These are phyloP conservation scores for Ennomos erosarius DNA, from an alignment of 2,888 invertebrate species.

Conservation along the genomic window DNA sequence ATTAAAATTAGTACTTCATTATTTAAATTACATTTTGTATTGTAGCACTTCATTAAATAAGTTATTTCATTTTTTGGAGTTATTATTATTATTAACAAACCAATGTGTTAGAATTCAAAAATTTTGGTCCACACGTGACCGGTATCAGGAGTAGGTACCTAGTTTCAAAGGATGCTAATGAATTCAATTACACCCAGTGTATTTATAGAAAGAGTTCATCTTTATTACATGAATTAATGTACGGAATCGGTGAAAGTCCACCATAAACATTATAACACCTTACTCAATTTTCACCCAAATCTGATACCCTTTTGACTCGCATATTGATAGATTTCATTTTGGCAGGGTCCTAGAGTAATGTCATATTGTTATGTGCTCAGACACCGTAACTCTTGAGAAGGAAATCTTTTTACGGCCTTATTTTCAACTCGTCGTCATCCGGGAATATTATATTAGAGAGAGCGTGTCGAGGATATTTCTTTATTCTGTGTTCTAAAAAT, in stretches of 20 bases:
- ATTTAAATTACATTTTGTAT: too few relatives aligned
- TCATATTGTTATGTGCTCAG: slow-evolving; percentile 6
- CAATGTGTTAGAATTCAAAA: too few relatives aligned
- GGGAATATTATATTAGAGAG: not conserved
- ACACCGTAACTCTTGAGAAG: not conserved
- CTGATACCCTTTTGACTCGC: not conserved
- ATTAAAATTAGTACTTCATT: too few relatives aligned
- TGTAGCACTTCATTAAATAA: too few relatives aligned
- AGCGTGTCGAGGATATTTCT: not conserved
- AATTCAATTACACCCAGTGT: too few relatives aligned
- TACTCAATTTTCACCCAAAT: not conserved
- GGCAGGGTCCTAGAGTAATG: not conserved
- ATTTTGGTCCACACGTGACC: too few relatives aligned
- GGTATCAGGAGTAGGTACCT: too few relatives aligned
- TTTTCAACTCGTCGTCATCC: not conserved
- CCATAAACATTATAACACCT: not conserved
- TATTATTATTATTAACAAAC: too few relatives aligned
- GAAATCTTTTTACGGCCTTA: slow-evolving; percentile 1
- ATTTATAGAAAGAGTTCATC: too few relatives aligned
- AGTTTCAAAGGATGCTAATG: too few relatives aligned
- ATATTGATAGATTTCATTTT: slow-evolving; percentile 5
- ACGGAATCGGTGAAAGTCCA: not conserved
- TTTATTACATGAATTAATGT: not conserved
- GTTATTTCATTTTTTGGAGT: too few relatives aligned
- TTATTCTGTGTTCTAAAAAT: not conserved